phyloP scores from a whole-genome alignment of 2,888 invertebrate species.

The Schrankia costaestrigalis region DNA sequence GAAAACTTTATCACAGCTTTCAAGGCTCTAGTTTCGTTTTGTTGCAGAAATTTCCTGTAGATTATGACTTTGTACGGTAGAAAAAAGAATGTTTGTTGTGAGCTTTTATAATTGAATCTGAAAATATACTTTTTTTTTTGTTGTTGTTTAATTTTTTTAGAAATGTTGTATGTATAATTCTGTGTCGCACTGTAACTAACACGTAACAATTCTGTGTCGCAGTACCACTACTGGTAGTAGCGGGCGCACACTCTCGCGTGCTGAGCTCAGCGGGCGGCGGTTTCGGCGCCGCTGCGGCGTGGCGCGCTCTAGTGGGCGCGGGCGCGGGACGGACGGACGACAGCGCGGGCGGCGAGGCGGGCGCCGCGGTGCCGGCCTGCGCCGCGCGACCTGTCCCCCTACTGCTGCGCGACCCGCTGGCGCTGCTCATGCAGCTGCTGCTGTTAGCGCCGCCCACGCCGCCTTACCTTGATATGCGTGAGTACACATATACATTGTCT shows the following conservation, averaged over 20 bases:
- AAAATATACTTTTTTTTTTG: too few species aligned
- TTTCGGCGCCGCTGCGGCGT: conserved; percentile 49
- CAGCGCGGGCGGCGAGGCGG: conserved; percentile 13
- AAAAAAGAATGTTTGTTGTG: too few species aligned
- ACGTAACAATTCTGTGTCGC: conserved; percentile 16
- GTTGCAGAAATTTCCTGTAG: too few species aligned
- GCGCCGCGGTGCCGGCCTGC: conserved; percentile 23
- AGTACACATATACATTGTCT: conserved; percentile 65
- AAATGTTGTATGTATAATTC: too few species aligned
- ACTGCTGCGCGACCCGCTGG: conserved; percentile 91
- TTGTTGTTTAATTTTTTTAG: too few species aligned
- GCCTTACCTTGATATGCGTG: conserved; percentile 86
- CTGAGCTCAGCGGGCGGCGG: conserved; percentile 64
- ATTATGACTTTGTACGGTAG: too few species aligned
- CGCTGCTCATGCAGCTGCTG: conserved; percentile 92
- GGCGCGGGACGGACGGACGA: conserved; percentile 16
- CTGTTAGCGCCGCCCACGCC: conserved; percentile 91
- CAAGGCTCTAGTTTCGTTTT: too few species aligned
- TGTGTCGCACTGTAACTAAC: too few species aligned
- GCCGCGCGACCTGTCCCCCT: conserved; percentile 83
- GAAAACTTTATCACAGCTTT: too few species aligned
- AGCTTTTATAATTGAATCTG: too few species aligned
- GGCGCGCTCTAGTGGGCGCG: conserved; percentile 27
- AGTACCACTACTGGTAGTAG: conserved; percentile 94
- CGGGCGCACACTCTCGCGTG: conserved; percentile 91